Evolutionary conservation across 2,888 invertebrate genomes (phyloP).

Genomic region (Adineta ricciae): DNA sequence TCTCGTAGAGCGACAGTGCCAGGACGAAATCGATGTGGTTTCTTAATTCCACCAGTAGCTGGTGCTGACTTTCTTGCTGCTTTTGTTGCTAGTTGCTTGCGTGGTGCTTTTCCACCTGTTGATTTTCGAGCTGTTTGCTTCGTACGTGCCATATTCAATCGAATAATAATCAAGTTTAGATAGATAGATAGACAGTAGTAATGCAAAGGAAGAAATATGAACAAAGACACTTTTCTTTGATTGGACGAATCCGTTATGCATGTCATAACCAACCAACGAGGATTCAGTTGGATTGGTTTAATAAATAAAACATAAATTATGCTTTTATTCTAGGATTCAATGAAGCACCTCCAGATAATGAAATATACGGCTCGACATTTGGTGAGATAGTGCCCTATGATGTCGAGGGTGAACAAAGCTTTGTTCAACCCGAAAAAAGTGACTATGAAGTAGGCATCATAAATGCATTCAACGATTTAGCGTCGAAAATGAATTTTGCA

Average conservation of each 20-base stretch:
- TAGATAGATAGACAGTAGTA: no score
- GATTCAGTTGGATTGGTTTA: not conserved
- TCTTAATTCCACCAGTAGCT: constrained; percentile 50
- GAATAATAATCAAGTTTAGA: no score
- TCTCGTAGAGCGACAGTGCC: constrained; percentile 50
- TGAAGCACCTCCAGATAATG: not conserved
- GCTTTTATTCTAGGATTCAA: not conserved
- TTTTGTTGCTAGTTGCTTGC: constrained; percentile 50
- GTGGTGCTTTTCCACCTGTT: constrained; percentile 50
- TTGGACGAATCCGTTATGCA: not conserved
- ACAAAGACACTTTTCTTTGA: not conserved
- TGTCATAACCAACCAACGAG: not conserved
- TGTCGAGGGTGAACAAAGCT: not conserved
- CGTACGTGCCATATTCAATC: constrained; percentile 47
- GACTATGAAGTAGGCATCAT: not conserved
- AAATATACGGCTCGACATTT: not conserved
- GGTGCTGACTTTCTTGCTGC: constrained; percentile 50
- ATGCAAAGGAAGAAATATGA: not conserved
- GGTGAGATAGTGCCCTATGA: not conserved
- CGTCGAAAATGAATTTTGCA: not conserved
- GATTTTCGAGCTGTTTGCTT: constrained; percentile 51
- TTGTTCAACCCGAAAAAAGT: not conserved
- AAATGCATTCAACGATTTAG: not conserved
- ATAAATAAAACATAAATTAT: not conserved
- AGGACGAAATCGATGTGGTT: constrained; percentile 50